phyloP scores from a whole-genome alignment of 2,113 vertebrate genomes.

The Catharus bicknelli region DNA sequence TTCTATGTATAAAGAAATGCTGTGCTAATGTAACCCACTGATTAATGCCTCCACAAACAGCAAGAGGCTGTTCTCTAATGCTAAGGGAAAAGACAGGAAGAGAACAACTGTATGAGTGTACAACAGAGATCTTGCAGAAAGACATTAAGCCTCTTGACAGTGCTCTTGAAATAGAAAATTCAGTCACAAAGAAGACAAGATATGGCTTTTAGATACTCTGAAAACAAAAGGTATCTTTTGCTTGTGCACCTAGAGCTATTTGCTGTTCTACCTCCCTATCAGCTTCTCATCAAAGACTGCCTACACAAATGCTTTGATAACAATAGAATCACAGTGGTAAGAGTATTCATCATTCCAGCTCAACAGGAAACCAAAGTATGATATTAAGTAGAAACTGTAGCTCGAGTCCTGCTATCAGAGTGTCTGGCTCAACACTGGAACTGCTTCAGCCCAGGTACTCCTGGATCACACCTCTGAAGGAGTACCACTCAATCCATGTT shows the following conservation, averaged over 20 bases:
- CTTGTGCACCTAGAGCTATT: background rate
- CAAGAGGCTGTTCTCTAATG: background rate
- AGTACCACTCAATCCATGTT: background rate
- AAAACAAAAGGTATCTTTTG: background rate
- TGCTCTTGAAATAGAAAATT: background rate
- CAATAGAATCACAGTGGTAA: background rate
- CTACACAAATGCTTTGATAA: conserved; percentile 5
- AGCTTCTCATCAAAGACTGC: background rate
- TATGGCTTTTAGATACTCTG: background rate
- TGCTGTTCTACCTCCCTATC: background rate
- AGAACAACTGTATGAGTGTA: background rate
- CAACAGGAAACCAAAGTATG: background rate
- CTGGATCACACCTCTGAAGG: background rate
- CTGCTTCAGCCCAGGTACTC: background rate
- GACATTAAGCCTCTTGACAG: background rate
- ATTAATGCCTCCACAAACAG: conserved; percentile 7
- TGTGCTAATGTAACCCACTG: background rate
- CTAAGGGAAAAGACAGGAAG: background rate
- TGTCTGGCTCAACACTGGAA: background rate
- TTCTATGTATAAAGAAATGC: background rate
- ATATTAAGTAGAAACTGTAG: background rate
- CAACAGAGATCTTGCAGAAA: background rate
- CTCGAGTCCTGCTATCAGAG: background rate
- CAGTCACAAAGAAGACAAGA: background rate
- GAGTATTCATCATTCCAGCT: background rate